A percentile compares a stretch with the other conserved stretches of the same genome.
phyloP scores from a whole-genome alignment of 2,113 vertebrate genomes.

The Cariama cristata region DNA sequence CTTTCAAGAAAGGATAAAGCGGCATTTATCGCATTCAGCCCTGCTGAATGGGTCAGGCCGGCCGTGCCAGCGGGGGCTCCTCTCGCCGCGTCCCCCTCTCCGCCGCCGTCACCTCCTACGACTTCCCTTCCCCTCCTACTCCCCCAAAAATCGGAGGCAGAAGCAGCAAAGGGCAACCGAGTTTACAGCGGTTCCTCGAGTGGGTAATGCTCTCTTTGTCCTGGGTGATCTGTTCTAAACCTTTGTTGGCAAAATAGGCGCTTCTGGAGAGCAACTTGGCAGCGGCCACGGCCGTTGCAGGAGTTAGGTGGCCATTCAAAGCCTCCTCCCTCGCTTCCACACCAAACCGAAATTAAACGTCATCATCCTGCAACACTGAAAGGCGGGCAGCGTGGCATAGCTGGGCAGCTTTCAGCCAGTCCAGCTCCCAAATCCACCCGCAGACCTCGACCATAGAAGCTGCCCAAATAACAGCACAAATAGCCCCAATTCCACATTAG shows the following conservation, averaged over 20 bases:
- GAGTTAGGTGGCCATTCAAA: neutral
- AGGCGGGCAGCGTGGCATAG: neutral
- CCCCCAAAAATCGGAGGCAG: neutral
- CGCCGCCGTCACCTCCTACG: neutral
- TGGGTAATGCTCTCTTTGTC: neutral
- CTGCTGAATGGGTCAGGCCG: slow-evolving; percentile 90
- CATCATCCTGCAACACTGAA: neutral
- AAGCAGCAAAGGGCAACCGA: slow-evolving; percentile 11
- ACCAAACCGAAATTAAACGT: neutral
- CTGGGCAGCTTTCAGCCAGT: neutral
- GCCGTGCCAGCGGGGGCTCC: slow-evolving; percentile 81
- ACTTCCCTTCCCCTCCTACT: slow-evolving; percentile 18
- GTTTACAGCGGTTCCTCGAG: neutral
- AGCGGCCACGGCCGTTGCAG: fast-evolving
- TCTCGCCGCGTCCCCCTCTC: slow-evolving; percentile 72
- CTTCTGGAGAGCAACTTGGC: neutral
- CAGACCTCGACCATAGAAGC: neutral
- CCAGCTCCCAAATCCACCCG: neutral
- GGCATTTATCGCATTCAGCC: slow-evolving; percentile 90
- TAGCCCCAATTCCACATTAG: neutral
- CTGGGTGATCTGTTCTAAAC: neutral
- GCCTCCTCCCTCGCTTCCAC: neutral
- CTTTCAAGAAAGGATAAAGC: slow-evolving; percentile 89
- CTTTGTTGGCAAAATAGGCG: neutral
- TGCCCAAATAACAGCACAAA: neutral